phyloP scores from a whole-genome alignment of 1,140 invertebrate genomes.

The Ostrea edulis region DNA sequence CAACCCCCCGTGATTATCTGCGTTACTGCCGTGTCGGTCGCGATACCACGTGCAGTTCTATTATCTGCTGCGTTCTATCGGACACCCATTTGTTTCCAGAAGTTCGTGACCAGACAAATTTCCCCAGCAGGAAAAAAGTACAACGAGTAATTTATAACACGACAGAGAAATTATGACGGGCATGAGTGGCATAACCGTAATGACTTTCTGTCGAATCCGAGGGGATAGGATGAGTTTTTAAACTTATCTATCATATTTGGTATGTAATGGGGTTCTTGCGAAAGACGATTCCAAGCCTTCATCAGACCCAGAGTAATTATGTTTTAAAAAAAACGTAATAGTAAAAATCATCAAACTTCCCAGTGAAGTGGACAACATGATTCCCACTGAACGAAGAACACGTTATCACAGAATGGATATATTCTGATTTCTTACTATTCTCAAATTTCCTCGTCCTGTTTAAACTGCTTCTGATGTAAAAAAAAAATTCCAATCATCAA shows the following conservation, averaged over 20 bases:
- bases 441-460: no score
- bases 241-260: not conserved
- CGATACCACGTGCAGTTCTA: not conserved
- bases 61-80: not conserved
- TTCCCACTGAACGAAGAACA: no score
- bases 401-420: no score
- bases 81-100: slow-evolving; percentile 6
- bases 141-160: slow-evolving; percentile 7
- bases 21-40: not conserved
- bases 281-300: not conserved
- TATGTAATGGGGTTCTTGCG: not conserved
- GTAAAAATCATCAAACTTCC: no score
- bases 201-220: not conserved
- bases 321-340: no score
- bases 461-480: no score
- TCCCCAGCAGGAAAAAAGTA: not conserved
- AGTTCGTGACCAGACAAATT: slow-evolving; percentile 36
- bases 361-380: no score
- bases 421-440: no score
- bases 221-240: not conserved
- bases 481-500: no score
- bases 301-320: not conserved
- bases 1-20: not conserved
- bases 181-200: not conserved
- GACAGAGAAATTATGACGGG: not conserved